Percentiles rank a stretch among this genome's conserved stretches.
phyloP scores from a whole-genome alignment of 2,888 invertebrate genomes.

The Cylindroiulus punctatus region DNA sequence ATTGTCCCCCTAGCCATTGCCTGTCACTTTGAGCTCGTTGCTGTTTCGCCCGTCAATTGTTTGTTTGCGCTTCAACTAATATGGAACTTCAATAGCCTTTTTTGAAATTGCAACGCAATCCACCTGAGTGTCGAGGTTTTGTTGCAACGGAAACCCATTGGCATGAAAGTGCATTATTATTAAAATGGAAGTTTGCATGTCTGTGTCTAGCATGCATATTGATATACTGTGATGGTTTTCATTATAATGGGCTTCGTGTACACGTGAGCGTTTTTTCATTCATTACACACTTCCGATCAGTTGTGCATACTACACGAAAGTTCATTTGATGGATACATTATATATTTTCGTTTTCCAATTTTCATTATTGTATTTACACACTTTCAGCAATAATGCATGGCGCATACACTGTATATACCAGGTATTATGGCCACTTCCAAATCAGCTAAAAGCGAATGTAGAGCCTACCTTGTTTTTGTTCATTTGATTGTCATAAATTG shows the following conservation, averaged over 20 bases:
- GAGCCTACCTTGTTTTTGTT: not conserved
- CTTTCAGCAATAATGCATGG: conserved; percentile 7
- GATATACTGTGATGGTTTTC: not conserved
- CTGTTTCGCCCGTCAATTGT: not conserved
- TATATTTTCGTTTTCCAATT: conserved; percentile 1
- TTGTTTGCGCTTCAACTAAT: not conserved
- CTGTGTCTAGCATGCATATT: not conserved
- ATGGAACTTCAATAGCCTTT: not conserved
- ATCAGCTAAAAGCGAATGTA: not conserved
- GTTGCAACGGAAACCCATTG: conserved; percentile 18
- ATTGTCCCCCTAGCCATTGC: not conserved
- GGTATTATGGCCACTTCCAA: not conserved
- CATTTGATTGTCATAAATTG: not conserved
- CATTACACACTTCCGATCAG: not conserved
- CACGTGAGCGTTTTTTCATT: too few species aligned
- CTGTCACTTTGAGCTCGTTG: not conserved
- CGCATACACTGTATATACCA: not conserved
- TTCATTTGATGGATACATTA: not conserved
- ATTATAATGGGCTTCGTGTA: not conserved
- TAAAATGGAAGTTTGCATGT: not conserved
- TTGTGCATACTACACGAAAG: not conserved
- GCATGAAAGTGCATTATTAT: conserved; percentile 3
- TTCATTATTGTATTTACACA: not conserved
- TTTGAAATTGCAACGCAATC: not conserved
- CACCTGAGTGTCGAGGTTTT: conserved; percentile 18